Evolutionary conservation across 1,140 invertebrate species (phyloP).

Genomic region (Dreissena polymorpha): DNA sequence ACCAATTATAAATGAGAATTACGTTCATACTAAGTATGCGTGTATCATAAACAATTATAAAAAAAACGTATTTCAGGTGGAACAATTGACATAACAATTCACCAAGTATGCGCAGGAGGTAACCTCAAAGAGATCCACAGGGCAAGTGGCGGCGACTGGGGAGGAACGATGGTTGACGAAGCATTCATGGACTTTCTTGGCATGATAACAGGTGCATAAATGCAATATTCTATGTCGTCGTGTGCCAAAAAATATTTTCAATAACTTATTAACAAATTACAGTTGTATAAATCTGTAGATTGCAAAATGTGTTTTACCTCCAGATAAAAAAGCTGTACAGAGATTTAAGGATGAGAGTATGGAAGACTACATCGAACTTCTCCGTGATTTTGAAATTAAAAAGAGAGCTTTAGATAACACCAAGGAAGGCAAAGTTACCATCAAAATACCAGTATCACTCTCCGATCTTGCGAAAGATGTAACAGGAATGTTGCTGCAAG

Average conservation of each 20-base stretch:
- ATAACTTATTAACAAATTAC: not conserved
- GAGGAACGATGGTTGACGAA: conserved; percentile 31
- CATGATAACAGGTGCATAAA: not conserved
- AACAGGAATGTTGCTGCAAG: not conserved
- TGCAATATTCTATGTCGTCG: not conserved
- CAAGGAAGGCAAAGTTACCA: not conserved
- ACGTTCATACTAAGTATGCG: too few relatives aligned
- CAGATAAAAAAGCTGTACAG: not conserved
- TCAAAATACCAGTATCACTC: not conserved
- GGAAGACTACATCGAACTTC: conserved; percentile 16
- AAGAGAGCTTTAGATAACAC: not conserved
- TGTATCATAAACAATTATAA: too few relatives aligned
- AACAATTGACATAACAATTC: conserved; percentile 40
- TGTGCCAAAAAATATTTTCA: not conserved
- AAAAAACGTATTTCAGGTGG: conserved; percentile 4
- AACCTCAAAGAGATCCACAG: conserved; percentile 14
- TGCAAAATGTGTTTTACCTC: not conserved
- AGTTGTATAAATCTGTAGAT: not conserved
- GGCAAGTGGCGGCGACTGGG: conserved; percentile 37
- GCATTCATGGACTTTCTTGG: conserved; percentile 7
- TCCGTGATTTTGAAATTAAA: conserved; percentile 36
- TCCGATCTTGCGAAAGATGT: not conserved
- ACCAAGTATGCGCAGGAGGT: not conserved
- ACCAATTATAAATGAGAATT: too few relatives aligned
- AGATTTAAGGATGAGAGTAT: conserved; percentile 31